These are phyloP conservation scores for Otocyon megalotis DNA, from an alignment of 2,113 vertebrate genomes.

Conservation along the genomic window DNA sequence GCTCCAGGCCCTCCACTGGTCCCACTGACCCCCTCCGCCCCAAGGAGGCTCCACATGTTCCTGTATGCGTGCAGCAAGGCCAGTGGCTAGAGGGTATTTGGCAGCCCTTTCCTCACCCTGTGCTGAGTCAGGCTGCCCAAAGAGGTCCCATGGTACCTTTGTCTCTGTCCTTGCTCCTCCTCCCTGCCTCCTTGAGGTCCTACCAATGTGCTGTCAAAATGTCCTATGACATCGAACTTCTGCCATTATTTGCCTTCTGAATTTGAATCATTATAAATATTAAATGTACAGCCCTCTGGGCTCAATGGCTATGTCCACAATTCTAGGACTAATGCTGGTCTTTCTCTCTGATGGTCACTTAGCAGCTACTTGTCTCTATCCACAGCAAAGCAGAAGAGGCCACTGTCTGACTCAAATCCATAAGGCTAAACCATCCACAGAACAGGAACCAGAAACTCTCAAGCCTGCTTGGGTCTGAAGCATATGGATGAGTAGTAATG, in stretches of 20 bases:
- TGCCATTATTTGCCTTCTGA: background rate
- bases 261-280: background rate
- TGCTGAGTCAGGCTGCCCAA: background rate
- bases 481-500: background rate
- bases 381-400: background rate
- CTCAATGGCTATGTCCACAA: background rate
- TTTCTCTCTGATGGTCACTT: background rate
- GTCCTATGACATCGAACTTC: background rate
- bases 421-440: background rate
- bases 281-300: background rate
- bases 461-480: background rate
- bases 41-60: background rate
- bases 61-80: background rate
- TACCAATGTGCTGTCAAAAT: background rate
- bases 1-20: background rate
- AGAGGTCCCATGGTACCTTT: background rate
- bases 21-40: background rate
- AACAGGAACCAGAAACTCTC: background rate
- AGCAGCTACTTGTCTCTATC: background rate
- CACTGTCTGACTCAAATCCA: background rate
- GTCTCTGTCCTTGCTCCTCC: background rate
- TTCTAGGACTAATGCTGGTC: background rate
- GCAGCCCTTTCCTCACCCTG: fast-evolving
- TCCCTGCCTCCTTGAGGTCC: background rate
- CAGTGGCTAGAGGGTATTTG: background rate